Conservation (phyloP, 1,140 invertebrate genomes). For the Hetaerina americana region DNA sequence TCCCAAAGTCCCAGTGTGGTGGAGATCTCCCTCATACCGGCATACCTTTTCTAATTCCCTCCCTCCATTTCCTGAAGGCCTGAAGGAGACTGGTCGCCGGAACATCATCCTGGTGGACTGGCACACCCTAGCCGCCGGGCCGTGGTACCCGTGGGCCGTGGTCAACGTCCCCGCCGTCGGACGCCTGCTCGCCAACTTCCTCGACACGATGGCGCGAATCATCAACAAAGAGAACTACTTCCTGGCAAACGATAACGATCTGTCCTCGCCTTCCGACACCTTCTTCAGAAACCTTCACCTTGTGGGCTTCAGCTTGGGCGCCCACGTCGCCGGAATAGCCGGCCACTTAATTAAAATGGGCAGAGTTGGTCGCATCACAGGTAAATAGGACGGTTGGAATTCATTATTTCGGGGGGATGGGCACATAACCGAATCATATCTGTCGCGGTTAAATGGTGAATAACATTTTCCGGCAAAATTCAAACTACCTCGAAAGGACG, state of each 20-base stretch:
- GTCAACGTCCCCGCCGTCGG: constrained; percentile 30
- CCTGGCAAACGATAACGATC: background rate
- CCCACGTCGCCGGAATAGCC: background rate
- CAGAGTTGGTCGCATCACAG: background rate
- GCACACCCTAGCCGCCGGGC: constrained; percentile 36
- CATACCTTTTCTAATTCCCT: no score
- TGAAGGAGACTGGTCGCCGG: background rate
- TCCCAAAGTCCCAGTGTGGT: no score
- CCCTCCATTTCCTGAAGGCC: no score
- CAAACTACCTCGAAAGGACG: no score
- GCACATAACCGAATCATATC: background rate
- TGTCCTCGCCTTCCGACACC: background rate
- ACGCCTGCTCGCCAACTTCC: constrained; percentile 21
- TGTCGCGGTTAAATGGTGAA: no score
- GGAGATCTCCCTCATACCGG: no score
- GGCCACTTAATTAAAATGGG: background rate
- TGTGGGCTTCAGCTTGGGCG: background rate
- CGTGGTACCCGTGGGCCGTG: constrained; percentile 35
- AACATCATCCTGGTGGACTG: constrained; percentile 54
- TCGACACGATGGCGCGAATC: constrained; percentile 19
- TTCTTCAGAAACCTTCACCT: background rate
- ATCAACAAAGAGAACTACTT: background rate
- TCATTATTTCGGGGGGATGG: no score
- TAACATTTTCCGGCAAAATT: no score
- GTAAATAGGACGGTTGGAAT: no score